phyloP scores from a whole-genome alignment of 2,888 invertebrate genomes.

The Apamea crenata region DNA sequence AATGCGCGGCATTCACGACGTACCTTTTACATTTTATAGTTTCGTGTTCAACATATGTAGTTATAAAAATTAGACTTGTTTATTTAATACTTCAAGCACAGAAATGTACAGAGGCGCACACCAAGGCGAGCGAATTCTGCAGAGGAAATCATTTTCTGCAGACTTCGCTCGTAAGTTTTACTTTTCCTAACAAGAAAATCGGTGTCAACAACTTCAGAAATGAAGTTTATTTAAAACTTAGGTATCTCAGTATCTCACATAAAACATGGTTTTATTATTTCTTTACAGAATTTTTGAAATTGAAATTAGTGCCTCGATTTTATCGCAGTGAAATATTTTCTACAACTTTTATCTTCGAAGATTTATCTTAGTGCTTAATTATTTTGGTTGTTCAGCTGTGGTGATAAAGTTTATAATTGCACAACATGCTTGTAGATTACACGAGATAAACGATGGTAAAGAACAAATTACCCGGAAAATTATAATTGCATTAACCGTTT shows the following conservation, averaged over 20 bases:
- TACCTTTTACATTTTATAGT: slow-evolving; percentile 2
- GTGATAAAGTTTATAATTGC: slow-evolving; percentile 14
- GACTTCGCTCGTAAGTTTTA: slow-evolving; percentile 1
- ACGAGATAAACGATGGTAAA: background rate
- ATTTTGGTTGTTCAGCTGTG: background rate
- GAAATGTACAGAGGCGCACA: background rate
- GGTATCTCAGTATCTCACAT: slow-evolving; percentile 14
- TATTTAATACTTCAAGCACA: background rate
- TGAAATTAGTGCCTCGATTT: slow-evolving; percentile 9
- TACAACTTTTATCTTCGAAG: slow-evolving; percentile 11
- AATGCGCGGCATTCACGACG: background rate
- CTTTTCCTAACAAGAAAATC: slow-evolving; percentile 29
- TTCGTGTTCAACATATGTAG: background rate
- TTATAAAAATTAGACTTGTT: slow-evolving; percentile 9
- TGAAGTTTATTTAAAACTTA: slow-evolving; percentile 54
- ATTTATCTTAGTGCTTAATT: slow-evolving; percentile 2
- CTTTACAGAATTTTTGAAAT: background rate
- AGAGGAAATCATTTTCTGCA: background rate
- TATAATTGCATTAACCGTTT: background rate
- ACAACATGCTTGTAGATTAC: background rate
- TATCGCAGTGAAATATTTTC: slow-evolving; percentile 43
- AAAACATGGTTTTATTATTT: slow-evolving; percentile 21
- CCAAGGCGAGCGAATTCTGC: background rate
- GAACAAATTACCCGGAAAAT: slow-evolving; percentile 3
- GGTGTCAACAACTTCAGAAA: slow-evolving; percentile 40